Conservation (phyloP, 2,113 vertebrate genomes). For the Pollimyrus isidori region DNA sequence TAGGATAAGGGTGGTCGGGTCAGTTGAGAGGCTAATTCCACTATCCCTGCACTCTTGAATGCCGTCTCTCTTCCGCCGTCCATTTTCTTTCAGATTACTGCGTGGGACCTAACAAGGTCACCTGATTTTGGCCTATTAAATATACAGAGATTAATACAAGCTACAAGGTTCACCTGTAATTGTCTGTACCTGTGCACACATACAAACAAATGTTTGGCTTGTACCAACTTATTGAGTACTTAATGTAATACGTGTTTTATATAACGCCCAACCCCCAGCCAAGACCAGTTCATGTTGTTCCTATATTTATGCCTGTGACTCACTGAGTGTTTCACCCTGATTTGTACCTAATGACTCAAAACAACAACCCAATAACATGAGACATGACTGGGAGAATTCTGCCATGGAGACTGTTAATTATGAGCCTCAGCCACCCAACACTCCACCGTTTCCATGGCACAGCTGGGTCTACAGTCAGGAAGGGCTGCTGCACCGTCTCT, state of each 20-base stretch:
- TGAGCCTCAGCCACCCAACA: constrained; percentile 15
- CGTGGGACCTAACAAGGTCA: constrained; percentile 12
- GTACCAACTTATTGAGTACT: not conserved
- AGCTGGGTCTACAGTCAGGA: not conserved
- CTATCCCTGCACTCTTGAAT: not conserved
- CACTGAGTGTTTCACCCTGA: constrained; percentile 9
- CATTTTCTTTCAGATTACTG: constrained; percentile 27
- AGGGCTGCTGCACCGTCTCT: not conserved
- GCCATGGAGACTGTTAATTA: constrained; percentile 42
- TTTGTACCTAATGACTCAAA: constrained; percentile 22
- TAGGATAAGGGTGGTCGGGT: constrained; percentile 18
- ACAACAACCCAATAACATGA: not conserved
- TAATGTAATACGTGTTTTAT: not conserved
- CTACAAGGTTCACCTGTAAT: constrained; percentile 17
- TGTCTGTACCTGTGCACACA: not conserved
- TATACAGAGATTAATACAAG: constrained; percentile 20
- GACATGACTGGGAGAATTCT: constrained; percentile 33
- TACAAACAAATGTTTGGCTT: not conserved
- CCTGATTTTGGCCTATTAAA: constrained; percentile 10
- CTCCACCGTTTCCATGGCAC: constrained; percentile 1
- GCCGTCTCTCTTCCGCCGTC: not conserved
- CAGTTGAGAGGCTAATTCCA: constrained; percentile 22
- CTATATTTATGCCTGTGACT: constrained; percentile 5
- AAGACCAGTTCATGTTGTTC: constrained; percentile 11
- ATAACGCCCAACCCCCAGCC: not conserved